phyloP scores from a whole-genome alignment of 2,797 vertebrate genomes.

The Onychomys leucogaster region DNA sequence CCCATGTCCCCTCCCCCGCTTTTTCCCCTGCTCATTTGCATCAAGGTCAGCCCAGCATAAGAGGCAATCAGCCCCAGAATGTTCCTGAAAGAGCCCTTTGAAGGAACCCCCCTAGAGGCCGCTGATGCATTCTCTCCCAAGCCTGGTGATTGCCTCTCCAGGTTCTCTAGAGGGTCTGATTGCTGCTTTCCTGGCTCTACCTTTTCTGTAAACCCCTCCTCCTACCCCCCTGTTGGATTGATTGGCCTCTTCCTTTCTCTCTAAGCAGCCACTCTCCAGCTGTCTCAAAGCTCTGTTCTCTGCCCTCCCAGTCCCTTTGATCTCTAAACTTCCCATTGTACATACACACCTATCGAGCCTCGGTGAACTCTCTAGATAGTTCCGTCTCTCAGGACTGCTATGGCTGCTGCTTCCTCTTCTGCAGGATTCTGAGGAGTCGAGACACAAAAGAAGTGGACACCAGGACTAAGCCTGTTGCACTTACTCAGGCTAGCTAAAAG shows the following conservation, averaged over 20 bases:
- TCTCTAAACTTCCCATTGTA: neutral
- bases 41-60: neutral
- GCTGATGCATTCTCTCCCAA: neutral
- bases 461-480: conserved; percentile 55
- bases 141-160: conserved; percentile 32
- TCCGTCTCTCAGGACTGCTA: neutral
- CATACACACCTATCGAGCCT: neutral
- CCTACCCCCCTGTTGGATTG: conserved; percentile 33
- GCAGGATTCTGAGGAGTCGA: neutral
- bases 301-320: neutral
- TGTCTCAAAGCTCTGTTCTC: neutral
- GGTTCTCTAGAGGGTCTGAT: neutral
- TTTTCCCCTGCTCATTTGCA: neutral
- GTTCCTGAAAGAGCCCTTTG: neutral
- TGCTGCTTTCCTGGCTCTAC: conserved; percentile 13
- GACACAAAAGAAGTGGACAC: conserved; percentile 19
- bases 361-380: neutral
- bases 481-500: neutral
- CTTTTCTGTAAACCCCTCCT: neutral
- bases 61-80: neutral
- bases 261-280: neutral
- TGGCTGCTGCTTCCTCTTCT: neutral
- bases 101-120: neutral
- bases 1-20: accelerated
- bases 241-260: neutral